phyloP scores from a whole-genome alignment of 2,113 vertebrate species.

The Fregetta grallaria region DNA sequence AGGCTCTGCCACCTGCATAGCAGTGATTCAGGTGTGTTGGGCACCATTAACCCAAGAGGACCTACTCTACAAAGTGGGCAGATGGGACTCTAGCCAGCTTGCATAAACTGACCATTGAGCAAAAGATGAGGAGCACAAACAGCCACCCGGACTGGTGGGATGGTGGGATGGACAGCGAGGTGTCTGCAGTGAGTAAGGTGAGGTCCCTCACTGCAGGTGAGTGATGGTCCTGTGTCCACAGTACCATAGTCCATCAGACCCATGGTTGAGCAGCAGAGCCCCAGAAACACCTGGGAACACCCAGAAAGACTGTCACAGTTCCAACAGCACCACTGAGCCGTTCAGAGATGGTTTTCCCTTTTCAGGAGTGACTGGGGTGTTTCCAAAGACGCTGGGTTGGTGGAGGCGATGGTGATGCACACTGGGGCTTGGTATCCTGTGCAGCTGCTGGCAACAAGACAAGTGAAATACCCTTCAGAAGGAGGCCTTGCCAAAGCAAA shows the following conservation, averaged over 20 bases:
- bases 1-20: not conserved
- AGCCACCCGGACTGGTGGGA: not conserved
- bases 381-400: not conserved
- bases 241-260: not conserved
- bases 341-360: not conserved
- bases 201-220: not conserved
- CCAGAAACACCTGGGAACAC: not conserved
- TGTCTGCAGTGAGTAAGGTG: not conserved
- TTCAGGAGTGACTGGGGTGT: not conserved
- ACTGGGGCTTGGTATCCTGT: not conserved
- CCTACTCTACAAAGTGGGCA: not conserved
- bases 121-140: not conserved
- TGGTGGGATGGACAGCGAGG: not conserved
- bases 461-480: not conserved
- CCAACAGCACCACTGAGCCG: not conserved
- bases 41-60: not conserved
- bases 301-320: not conserved
- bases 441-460: not conserved
- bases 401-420: not conserved
- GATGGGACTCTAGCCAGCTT: not conserved
- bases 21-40: not conserved
- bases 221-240: fast-evolving
- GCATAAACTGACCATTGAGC: not conserved
- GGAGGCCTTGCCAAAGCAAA: not conserved
- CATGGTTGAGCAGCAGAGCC: not conserved